Evolutionary conservation across 2,797 vertebrate genomes (phyloP).

Genomic region (Gymnothorax reevesii): DNA sequence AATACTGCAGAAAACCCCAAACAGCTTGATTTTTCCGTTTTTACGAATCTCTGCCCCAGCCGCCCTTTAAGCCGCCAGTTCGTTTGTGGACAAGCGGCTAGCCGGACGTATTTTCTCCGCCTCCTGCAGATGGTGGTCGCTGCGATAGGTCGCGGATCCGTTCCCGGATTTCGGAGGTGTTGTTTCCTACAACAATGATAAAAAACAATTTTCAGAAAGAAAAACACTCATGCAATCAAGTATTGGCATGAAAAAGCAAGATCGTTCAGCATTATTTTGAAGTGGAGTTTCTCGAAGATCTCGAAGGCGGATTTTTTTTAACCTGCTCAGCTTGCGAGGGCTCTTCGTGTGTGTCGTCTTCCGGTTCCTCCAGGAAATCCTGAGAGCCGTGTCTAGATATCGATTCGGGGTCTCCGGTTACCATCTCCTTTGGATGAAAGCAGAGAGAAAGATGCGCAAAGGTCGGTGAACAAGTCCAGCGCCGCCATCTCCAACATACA

Average conservation of each 20-base stretch:
- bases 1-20: background rate
- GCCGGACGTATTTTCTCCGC: background rate
- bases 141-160: background rate
- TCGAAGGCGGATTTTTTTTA: background rate
- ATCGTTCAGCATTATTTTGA: background rate
- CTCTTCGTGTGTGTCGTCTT: background rate
- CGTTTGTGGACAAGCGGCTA: background rate
- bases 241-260: background rate
- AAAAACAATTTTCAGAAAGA: background rate
- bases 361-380: background rate
- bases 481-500: background rate
- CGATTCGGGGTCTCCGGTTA: background rate
- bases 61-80: slow-evolving; percentile 9
- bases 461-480: background rate
- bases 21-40: background rate
- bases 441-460: background rate
- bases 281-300: background rate
- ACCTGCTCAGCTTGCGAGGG: background rate
- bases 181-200: background rate
- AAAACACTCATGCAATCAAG: background rate
- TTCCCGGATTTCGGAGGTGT: background rate
- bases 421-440: slow-evolving; percentile 16
- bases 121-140: background rate
- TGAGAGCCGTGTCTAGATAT: background rate
- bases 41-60: background rate